Base-by-base conservation (phyloP, 2,113 vertebrate species). In the Corythaixoides concolor region DNA sequence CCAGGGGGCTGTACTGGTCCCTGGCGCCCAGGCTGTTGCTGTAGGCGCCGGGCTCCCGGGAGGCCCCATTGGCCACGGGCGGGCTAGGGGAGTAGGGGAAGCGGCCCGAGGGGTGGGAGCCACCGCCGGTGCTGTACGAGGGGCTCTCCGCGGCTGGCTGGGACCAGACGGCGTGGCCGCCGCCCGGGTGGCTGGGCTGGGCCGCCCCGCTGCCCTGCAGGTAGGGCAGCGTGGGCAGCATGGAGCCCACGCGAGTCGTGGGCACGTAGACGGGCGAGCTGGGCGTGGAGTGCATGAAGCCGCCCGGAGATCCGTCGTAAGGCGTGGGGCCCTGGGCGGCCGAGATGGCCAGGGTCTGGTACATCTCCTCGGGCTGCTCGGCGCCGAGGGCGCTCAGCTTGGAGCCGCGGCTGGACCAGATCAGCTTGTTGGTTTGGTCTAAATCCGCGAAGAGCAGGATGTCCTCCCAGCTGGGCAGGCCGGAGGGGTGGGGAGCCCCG, bases 251-350 rank as follows among this genome's bases (percentile, higher is more conserved):
- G 70, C 99, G 98, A 35, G 99, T 99, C 35, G 99, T 99, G 95
- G 99, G 99, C 74, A 99, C 99, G 88, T 99, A 99, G 86, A 99
- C 99, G 2, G 99, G 99, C 33, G 99, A 99, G 91, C 97, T 98
- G 94, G 99, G 98, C 20, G 99, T 98, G 96, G 99, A 99, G 95
- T 99, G 99, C 98, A 99, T 99, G 58, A 99, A 99, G 53, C 98
- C 97, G 13, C 98, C 98, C 7, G 99, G 98, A 43, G 99, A 97
- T 79, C 97, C 98, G 92, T 99, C 99, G 92, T 99, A 99, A 97
- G 98, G 98, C 87, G 98, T 97, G 83, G 99, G 95, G 86, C 97
- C 98, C 96, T 99, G 99, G 89, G 98, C 98, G 49, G 99, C 98
- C 64, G 99, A 99, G 89, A 99, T 99, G 95, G 99, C 99, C 94